phyloP scores from a whole-genome alignment of 2,888 invertebrate species.

The Nomada goodeniana region DNA sequence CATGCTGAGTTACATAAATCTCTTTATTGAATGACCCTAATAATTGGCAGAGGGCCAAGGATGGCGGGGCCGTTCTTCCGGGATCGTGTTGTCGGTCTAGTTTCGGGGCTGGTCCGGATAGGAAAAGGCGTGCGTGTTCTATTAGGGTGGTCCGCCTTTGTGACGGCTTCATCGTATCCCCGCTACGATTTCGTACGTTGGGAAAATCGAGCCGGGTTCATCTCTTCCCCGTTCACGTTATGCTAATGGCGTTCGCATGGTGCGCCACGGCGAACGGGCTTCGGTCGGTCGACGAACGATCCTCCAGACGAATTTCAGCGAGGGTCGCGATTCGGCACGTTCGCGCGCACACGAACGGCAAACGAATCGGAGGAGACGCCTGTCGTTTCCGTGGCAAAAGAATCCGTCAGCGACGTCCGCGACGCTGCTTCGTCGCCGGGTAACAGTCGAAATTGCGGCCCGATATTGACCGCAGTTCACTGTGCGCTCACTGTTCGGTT shows the following conservation, averaged over 20 bases:
- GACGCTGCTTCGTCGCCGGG: slow-evolving; percentile 1
- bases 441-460: slow-evolving; percentile 40
- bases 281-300: background rate
- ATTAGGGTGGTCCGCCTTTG: slow-evolving; percentile 19
- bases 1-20: slow-evolving; percentile 72
- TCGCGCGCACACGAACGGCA: no score
- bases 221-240: slow-evolving; percentile 16
- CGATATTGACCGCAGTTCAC: slow-evolving; percentile 67
- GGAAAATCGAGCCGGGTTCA: background rate
- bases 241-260: slow-evolving; percentile 20
- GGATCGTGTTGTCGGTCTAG: slow-evolving; percentile 45
- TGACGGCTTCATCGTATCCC: slow-evolving; percentile 1
- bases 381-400: no score
- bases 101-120: slow-evolving; percentile 45
- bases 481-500: slow-evolving; percentile 59
- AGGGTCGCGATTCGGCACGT: background rate
- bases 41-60: slow-evolving; percentile 63
- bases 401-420: background rate
- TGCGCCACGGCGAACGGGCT: slow-evolving; percentile 15
- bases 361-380: no score
- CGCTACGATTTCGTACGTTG: background rate
- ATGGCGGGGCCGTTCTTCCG: slow-evolving; percentile 41
- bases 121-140: slow-evolving; percentile 51
- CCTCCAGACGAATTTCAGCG: background rate
- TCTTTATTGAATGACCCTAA: slow-evolving; percentile 72